Evolutionary conservation across 2,797 vertebrate genomes (phyloP), one percentile per base, ranked within the genome.

Genomic region (Spinus pinus): DNA sequence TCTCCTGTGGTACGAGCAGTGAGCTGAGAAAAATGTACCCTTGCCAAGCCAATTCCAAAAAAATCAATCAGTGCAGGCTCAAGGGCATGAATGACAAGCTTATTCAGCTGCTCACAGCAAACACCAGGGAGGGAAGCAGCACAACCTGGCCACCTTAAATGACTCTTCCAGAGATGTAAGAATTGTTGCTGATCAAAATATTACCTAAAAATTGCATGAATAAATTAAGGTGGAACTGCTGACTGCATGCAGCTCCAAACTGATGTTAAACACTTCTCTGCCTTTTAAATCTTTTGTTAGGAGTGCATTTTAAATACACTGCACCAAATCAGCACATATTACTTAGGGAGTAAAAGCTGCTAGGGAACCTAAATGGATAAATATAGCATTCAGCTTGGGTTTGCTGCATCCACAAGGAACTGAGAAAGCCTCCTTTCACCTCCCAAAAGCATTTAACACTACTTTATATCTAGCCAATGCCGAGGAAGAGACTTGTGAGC

Each of bases 361-460:
- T 61, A 47, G 61, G 69, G 57, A 91, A 71, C 1, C 3, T 24
- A 49, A 64, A 37, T 1, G 14, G 80, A 74, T 84, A 92, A 95
- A 95, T 88, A 93, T 42, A 95, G 83, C 65, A 12, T 0, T 12
- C 39, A 88, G 72, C 72, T 78, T 90, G 93, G 90, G 86, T 24
- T 31, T 6, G 6, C 27, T 90, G 69, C 87, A 86, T 27, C 46
- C 37, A 25, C 58, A 74, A 71, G 81, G 42, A 93, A 60, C 77
- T 79, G 35, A 90, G 90, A 75, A 83, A 75, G 56, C 70, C 66
- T 70, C 46, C 56, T 90, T 92, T 88, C 93, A 86, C 92, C 88
- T 95, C 12, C 3, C 88, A 56, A 73, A 95, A 94, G 77, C 88
- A 92, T 94, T 79, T 92, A 93, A 69, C 88, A 31, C 90, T 66